phyloP scores from a whole-genome alignment of 2,797 vertebrate species.

The Eupleurogrammus muticus region DNA sequence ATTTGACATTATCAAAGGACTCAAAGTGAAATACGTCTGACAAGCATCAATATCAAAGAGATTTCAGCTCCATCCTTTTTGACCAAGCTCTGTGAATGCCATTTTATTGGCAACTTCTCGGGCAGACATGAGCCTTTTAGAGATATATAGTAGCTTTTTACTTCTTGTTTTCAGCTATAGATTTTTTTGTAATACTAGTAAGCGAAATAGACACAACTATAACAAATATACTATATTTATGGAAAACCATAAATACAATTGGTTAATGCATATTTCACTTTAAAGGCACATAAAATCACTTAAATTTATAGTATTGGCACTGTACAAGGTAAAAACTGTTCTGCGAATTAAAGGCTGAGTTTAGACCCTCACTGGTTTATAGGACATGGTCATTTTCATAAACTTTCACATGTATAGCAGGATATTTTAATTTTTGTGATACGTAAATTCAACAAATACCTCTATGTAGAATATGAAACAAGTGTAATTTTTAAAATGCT shows the following conservation, averaged over 20 bases:
- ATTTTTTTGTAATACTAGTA: neutral
- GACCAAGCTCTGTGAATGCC: constrained; percentile 49
- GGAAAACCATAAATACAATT: neutral
- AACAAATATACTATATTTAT: neutral
- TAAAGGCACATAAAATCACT: constrained; percentile 7
- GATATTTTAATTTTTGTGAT: constrained; percentile 28
- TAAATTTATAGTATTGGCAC: constrained; percentile 1
- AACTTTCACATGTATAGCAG: neutral
- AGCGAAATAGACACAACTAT: neutral
- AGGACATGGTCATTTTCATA: neutral
- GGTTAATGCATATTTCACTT: neutral
- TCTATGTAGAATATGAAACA: constrained; percentile 24
- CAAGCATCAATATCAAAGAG: constrained; percentile 75
- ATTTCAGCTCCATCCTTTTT: constrained; percentile 55
- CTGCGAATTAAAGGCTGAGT: constrained; percentile 3
- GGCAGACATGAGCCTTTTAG: constrained; percentile 26
- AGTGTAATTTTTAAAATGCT: constrained; percentile 14
- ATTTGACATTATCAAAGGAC: constrained; percentile 81
- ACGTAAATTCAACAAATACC: constrained; percentile 18
- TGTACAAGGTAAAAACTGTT: neutral
- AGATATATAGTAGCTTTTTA: constrained; percentile 3
- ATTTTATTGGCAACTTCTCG: constrained; percentile 48
- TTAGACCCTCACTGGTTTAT: neutral
- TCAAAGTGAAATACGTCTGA: constrained; percentile 75
- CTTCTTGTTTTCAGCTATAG: neutral